phyloP scores from a whole-genome alignment of 2,113 vertebrate genomes.

The Rhineura floridana region DNA sequence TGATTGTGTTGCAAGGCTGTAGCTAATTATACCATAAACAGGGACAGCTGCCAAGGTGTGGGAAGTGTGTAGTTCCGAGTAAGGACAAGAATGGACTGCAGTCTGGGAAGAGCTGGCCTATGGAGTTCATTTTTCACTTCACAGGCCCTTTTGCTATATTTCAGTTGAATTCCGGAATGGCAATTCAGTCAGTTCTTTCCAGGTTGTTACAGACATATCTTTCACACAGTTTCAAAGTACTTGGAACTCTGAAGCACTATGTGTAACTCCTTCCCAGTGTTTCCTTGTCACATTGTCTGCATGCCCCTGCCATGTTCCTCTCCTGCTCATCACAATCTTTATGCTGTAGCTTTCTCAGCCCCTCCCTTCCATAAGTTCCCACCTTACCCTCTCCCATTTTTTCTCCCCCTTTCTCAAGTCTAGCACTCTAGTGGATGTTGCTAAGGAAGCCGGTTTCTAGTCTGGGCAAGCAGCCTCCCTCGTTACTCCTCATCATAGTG shows the following conservation, averaged over 20 bases:
- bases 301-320: neutral
- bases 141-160: neutral
- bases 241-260: neutral
- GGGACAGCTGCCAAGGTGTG: conserved; percentile 10
- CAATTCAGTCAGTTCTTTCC: conserved; percentile 6
- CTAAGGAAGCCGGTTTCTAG: neutral
- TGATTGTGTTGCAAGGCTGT: conserved; percentile 8
- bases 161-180: neutral
- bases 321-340: neutral
- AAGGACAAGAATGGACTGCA: conserved; percentile 3
- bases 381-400: neutral
- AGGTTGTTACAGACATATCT: neutral
- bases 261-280: neutral
- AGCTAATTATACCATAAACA: conserved; percentile 9
- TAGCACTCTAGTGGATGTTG: neutral
- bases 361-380: neutral
- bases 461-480: neutral
- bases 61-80: neutral
- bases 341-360: neutral
- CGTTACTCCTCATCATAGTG: neutral
- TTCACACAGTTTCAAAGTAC: neutral
- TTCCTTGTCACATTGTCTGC: neutral
- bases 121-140: neutral
- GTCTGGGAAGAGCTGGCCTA: neutral
- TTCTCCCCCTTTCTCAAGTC: neutral